Conservation (phyloP, 1,140 invertebrate genomes). For the Adelges cooleyi region DNA sequence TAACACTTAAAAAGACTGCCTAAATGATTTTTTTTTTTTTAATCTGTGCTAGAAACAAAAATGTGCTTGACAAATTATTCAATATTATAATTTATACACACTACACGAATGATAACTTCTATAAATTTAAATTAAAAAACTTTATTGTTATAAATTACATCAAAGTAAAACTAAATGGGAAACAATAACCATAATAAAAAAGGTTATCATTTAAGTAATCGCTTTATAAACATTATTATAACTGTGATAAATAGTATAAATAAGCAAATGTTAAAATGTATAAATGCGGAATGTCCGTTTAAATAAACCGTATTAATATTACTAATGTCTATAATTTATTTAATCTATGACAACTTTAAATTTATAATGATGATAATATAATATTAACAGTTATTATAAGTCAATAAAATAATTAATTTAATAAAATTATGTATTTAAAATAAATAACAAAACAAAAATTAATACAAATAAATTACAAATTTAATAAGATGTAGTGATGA, state of each 20-base stretch:
- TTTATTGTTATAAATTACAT: no score
- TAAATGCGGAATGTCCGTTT: slow-evolving; percentile 28
- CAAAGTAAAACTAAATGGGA: no score
- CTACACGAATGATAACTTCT: no score
- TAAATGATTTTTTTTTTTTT: no score
- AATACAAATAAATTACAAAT: slow-evolving; percentile 5
- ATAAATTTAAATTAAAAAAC: no score
- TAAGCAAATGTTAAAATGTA: neutral
- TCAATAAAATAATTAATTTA: slow-evolving; percentile 17
- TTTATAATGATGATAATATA: slow-evolving; percentile 2
- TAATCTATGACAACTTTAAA: neutral
- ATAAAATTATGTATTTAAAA: slow-evolving; percentile 18
- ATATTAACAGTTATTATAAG: slow-evolving; percentile 1
- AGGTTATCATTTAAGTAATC: neutral
- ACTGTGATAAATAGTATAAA: slow-evolving; percentile 17
- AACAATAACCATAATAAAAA: no score
- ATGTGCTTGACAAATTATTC: no score
- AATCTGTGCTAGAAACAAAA: no score
- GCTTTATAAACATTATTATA: slow-evolving; percentile 7
- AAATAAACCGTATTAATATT: slow-evolving; percentile 8
- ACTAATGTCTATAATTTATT: neutral
- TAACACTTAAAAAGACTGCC: no score
- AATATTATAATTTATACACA: no score
- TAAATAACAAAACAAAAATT: slow-evolving; percentile 21
- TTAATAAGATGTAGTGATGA: neutral